Evolutionary conservation across 2,113 vertebrate species (phyloP).

Genomic region (Donacobius atricapilla): DNA sequence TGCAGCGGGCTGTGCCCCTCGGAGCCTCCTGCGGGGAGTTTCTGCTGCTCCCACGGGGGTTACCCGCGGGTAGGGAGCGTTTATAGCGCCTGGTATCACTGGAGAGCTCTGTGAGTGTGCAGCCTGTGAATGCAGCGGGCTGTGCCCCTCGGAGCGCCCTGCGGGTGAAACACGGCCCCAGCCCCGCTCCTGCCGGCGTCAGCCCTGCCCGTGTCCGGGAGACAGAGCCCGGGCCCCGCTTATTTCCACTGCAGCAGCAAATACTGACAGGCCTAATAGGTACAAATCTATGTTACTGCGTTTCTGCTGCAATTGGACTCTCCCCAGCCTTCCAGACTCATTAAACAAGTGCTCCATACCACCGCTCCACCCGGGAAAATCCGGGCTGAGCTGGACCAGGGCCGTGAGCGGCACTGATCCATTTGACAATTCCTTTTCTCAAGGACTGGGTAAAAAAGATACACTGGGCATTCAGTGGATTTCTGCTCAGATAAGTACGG

Average conservation of each 20-base stretch:
- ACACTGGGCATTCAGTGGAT: background rate
- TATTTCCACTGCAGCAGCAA: background rate
- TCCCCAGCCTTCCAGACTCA: background rate
- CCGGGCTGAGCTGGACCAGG: background rate
- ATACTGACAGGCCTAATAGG: background rate
- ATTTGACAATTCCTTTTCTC: background rate
- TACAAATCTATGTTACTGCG: background rate
- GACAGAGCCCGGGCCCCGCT: too few species aligned
- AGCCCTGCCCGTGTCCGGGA: fast-evolving
- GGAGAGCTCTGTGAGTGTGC: too few species aligned
- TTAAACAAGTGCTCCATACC: background rate
- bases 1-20: too few species aligned
- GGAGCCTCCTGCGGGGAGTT: too few species aligned
- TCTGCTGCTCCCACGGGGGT: too few species aligned
- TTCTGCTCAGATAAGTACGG: background rate
- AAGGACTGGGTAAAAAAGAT: background rate
- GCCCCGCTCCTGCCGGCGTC: background rate
- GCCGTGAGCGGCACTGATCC: background rate
- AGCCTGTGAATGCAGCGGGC: too few species aligned
- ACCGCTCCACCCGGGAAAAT: background rate
- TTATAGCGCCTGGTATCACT: too few species aligned
- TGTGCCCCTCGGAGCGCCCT: too few species aligned
- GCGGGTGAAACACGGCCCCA: too few species aligned
- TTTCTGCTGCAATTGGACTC: background rate
- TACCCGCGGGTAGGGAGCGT: too few species aligned